phyloP scores from a whole-genome alignment of 2,888 invertebrate genomes.

The Hemistola chrysoprasaria region DNA sequence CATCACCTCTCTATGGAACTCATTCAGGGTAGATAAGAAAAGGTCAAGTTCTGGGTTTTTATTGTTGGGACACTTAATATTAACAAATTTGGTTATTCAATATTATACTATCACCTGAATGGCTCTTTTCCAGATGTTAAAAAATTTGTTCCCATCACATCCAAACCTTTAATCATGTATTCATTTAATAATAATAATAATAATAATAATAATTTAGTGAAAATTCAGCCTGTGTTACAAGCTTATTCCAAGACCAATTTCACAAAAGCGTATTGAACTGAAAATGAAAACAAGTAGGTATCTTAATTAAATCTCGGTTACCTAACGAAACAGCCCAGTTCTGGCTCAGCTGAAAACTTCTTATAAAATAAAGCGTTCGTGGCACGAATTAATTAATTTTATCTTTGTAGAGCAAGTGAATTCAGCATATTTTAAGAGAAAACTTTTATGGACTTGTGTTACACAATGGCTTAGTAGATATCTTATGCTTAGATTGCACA shows the following conservation, averaged over 20 bases:
- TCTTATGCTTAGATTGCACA: too few species aligned
- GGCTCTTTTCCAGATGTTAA: too few species aligned
- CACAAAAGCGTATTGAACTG: slow-evolving; percentile 29
- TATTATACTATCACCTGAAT: too few species aligned
- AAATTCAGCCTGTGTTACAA: slow-evolving; percentile 30
- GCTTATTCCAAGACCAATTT: slow-evolving; percentile 30
- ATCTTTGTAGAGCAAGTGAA: slow-evolving; percentile 30
- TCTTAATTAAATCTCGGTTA: slow-evolving; percentile 46
- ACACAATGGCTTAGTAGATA: slow-evolving; percentile 9
- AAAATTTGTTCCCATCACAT: too few species aligned
- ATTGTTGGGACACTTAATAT: too few species aligned
- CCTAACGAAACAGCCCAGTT: slow-evolving; percentile 22
- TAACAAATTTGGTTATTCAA: too few species aligned
- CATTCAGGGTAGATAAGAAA: too few species aligned
- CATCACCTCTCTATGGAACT: too few species aligned
- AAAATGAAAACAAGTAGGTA: slow-evolving; percentile 38
- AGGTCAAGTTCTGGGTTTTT: too few species aligned
- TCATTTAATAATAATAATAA: too few species aligned
- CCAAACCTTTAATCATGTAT: too few species aligned
- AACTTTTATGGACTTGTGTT: slow-evolving; percentile 24
- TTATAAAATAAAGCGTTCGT: slow-evolving; percentile 25
- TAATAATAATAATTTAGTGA: too few species aligned
- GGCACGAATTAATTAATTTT: slow-evolving; percentile 28
- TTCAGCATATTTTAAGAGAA: slow-evolving; percentile 25
- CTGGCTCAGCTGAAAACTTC: slow-evolving; percentile 29